These are phyloP conservation scores for Diplogasteroides magnus DNA, from an alignment of 1,140 invertebrate genomes.

Conservation along the genomic window DNA sequence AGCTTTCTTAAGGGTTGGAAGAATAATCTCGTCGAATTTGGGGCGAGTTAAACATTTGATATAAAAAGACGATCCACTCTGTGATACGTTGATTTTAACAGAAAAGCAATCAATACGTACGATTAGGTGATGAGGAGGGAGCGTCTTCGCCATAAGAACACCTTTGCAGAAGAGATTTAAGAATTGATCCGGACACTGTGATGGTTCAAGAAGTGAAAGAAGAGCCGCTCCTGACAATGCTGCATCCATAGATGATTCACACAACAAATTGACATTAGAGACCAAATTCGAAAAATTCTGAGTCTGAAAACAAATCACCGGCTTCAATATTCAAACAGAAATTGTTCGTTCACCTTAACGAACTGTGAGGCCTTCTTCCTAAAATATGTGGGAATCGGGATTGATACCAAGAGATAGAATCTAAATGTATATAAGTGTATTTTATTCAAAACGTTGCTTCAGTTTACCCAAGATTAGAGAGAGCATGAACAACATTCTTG, in stretches of 20 bases:
- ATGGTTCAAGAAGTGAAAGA: neutral
- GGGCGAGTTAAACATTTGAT: neutral
- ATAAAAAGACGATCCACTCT: neutral
- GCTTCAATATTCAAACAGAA: too few relatives aligned
- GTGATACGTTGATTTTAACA: neutral
- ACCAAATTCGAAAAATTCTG: too few relatives aligned
- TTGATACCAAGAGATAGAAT: neutral
- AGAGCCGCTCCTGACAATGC: neutral
- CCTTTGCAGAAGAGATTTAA: neutral
- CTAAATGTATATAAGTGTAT: neutral
- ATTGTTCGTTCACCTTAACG: neutral
- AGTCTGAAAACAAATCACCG: too few relatives aligned
- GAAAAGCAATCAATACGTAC: neutral
- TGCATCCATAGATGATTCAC: neutral
- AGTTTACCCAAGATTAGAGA: neutral
- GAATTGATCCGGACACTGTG: neutral
- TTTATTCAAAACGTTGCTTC: neutral
- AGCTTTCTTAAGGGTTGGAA: constrained; percentile 22
- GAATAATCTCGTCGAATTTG: constrained; percentile 12
- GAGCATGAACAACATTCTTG: neutral
- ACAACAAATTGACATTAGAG: neutral
- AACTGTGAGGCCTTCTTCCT: neutral
- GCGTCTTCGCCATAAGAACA: neutral
- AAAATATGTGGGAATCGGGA: neutral
- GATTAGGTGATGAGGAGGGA: neutral